Base-by-base conservation (phyloP, 2,113 vertebrate genomes). In the Chaetodon auriga region DNA sequence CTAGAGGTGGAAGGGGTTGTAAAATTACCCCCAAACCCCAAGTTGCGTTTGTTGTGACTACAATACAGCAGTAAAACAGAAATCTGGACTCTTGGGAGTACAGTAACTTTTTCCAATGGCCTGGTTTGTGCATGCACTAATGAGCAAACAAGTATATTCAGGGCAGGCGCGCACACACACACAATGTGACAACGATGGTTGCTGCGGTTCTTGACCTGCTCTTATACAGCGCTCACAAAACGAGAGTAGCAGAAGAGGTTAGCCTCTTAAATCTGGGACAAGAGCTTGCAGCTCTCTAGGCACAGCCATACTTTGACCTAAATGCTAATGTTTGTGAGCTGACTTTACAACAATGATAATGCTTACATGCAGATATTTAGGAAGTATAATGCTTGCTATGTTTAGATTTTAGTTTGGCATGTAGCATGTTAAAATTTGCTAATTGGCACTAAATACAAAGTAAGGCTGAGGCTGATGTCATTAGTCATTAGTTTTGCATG, bases 51-150 rank as follows among this genome's bases (percentile, higher is more conserved):
- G 81, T 87, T 87, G 78, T 89, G 87, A 85, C 86, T 70, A 82
- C 87, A 79, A 84, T 68, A 21, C 21, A 46, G 60, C 75, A 82
- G 38, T 82, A 68, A 85, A 90, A 77, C 64, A 75, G 12, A 70
- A n/a, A 36, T 80, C 35, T 70, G 73, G 75, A 80, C 60, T 21
- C 60, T 70, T n/a, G 41, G 46, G 38, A 64, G 49, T n/a, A 48
- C 21, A 51, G 66, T 86, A 62, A 86, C 25, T 83, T 90, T 91
- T 90, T 92, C 84, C 90, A 64, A 54, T 73, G 36, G 57, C 1
- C 51, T 55, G 43, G 41, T 80, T 75, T 64, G 3, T 57, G 38
- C 19, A 55, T 4, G 14, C 12, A 3, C 25, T 23, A 9, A 23
- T 45, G 53, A 61, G n/a, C 19, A 66, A 80, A 48, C 48, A 75